These are phyloP conservation scores for Smutsia gigantea DNA, from an alignment of 2,797 vertebrate species.

Conservation along the genomic window DNA sequence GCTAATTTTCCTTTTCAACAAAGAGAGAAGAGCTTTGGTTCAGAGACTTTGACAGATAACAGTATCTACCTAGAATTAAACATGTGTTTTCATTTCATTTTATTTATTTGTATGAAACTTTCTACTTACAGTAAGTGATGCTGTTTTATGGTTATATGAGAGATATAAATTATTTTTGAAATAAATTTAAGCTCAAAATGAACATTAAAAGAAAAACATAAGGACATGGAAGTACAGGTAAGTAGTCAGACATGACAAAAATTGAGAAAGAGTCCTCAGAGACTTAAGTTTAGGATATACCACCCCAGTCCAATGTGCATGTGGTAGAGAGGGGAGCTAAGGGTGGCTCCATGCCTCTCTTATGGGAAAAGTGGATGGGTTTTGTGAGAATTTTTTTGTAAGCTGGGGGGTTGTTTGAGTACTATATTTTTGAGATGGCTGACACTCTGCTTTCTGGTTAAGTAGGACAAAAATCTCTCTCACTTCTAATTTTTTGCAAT, in stretches of 20 bases:
- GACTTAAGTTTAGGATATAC: background rate
- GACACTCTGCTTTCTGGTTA: background rate
- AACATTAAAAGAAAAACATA: background rate
- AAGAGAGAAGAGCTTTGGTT: background rate
- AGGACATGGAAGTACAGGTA: background rate
- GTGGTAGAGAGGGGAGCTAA: background rate
- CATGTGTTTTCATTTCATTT: background rate
- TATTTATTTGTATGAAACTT: background rate
- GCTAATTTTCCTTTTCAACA: conserved; percentile 23
- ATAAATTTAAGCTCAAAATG: background rate
- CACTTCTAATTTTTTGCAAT: background rate
- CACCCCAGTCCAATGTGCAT: background rate
- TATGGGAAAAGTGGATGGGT: background rate
- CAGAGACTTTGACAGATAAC: background rate
- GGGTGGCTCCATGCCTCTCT: background rate
- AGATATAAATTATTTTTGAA: background rate
- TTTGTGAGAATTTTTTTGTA: background rate
- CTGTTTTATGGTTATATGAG: background rate
- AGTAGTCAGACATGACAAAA: background rate
- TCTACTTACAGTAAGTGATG: background rate
- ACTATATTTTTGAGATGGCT: background rate
- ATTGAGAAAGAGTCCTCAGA: background rate
- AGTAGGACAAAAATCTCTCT: background rate
- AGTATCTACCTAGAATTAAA: background rate
- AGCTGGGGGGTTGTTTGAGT: background rate